Conservation (phyloP, 2,888 invertebrate genomes). For the Hirtodrosophila alboralis region DNA sequence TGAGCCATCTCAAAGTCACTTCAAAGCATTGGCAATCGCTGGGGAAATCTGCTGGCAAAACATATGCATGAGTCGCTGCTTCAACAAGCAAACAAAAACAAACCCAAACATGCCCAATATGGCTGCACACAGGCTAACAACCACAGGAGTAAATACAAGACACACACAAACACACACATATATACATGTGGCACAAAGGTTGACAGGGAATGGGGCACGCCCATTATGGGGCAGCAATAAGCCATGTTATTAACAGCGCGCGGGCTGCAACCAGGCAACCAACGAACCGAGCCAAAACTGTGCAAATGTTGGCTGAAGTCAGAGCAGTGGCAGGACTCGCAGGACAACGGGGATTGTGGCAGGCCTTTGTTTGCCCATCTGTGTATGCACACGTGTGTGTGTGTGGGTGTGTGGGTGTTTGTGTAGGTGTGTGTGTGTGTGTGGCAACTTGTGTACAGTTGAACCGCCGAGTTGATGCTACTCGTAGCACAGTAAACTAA, state of each 20-base stretch:
- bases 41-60: constrained; percentile 71
- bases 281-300: constrained; percentile 64
- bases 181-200: constrained; percentile 27
- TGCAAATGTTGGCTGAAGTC: constrained; percentile 64
- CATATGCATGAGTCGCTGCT: constrained; percentile 49
- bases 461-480: constrained; percentile 30
- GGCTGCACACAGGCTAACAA: constrained; percentile 56
- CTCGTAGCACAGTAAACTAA: constrained; percentile 68
- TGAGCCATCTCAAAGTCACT: constrained; percentile 24
- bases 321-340: neutral
- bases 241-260: constrained; percentile 72
- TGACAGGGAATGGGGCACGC: constrained; percentile 49
- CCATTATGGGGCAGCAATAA: constrained; percentile 73
- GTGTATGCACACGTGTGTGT: constrained; percentile 10
- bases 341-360: constrained; percentile 19
- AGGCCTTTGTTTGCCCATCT: constrained; percentile 31
- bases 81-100: constrained; percentile 60
- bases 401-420: constrained; percentile 7
- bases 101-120: constrained; percentile 54
- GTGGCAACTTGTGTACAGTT: constrained; percentile 22
- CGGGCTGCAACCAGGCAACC: constrained; percentile 25
- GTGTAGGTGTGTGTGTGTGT: constrained; percentile 7
- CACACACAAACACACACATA: constrained; percentile 12
- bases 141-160: constrained; percentile 62
- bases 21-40: constrained; percentile 65